These are phyloP conservation scores for Ciona savignyi DNA, from an alignment of 23 tunicate genomes.

Conservation along the genomic window DNA sequence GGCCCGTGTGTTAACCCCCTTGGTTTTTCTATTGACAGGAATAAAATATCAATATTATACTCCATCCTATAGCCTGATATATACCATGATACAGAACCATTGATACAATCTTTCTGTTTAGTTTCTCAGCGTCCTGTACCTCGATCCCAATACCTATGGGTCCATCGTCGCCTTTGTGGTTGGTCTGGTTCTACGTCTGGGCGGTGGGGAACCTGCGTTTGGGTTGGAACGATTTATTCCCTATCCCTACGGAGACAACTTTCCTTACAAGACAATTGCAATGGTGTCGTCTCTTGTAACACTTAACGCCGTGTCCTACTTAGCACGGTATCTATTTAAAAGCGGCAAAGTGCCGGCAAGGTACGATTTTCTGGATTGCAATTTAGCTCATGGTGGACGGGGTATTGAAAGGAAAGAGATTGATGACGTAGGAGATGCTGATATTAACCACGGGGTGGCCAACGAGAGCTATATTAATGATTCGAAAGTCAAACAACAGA, in stretches of 20 bases:
- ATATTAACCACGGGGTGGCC: neutral
- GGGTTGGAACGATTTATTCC: constrained; percentile 46
- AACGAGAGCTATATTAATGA: neutral
- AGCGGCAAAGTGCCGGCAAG: constrained; percentile 20
- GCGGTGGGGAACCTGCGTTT: constrained; percentile 69
- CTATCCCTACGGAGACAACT: constrained; percentile 65
- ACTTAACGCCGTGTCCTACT: constrained; percentile 26
- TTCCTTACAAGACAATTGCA: constrained; percentile 72
- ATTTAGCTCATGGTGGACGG: constrained; percentile 58
- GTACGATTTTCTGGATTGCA: constrained; percentile 57
- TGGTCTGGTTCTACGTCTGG: constrained; percentile 57
- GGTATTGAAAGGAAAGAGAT: constrained; percentile 13
- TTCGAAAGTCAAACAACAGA: no score
- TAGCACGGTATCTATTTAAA: constrained; percentile 16
- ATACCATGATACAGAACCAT: no score
- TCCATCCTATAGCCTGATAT: no score
- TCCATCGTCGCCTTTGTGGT: constrained; percentile 53
- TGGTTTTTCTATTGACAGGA: no score
- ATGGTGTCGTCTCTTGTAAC: constrained; percentile 41
- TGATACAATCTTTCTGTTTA: constrained; percentile 6
- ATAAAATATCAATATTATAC: no score
- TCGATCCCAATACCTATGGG: constrained; percentile 87
- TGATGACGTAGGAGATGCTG: neutral
- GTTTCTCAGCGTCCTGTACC: constrained; percentile 50
- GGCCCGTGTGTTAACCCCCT: no score